These are phyloP conservation scores for Mesembrinibis cayennensis DNA, from an alignment of 2,113 vertebrate species.

Conservation along the genomic window DNA sequence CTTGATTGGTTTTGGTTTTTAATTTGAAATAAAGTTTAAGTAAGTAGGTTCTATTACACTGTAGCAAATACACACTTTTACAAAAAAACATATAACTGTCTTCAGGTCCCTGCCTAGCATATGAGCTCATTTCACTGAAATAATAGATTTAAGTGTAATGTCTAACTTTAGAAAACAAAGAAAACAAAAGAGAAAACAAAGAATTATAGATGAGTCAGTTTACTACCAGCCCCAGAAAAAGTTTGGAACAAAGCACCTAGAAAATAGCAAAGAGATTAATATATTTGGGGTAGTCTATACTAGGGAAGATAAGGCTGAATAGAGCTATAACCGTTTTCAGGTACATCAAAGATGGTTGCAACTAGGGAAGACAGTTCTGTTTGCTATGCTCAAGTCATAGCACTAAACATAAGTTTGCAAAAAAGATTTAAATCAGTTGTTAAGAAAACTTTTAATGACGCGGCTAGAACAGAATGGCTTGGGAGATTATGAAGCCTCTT, in stretches of 20 bases:
- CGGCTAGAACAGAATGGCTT: not conserved
- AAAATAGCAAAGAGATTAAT: not conserved
- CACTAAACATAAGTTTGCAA: not conserved
- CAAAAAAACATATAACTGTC: not conserved
- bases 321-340: not conserved
- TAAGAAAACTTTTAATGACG: not conserved
- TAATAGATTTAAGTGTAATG: not conserved
- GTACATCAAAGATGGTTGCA: not conserved
- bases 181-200: not conserved
- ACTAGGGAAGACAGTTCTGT: not conserved
- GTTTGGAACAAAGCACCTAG: not conserved
- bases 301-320: not conserved
- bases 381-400: not conserved
- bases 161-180: not conserved
- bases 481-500: not conserved
- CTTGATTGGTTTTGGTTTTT: not conserved
- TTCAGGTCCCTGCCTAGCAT: not conserved
- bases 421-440: not conserved
- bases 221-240: not conserved
- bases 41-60: not conserved
- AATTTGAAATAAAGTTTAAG: not conserved
- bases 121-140: not conserved
- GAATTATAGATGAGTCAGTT: not conserved
- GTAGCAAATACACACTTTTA: not conserved
- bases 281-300: not conserved